A percentile compares a stretch with the other conserved stretches of the same genome.
phyloP scores from a whole-genome alignment of 2,797 vertebrate species.

The Heterohyrax brucei region DNA sequence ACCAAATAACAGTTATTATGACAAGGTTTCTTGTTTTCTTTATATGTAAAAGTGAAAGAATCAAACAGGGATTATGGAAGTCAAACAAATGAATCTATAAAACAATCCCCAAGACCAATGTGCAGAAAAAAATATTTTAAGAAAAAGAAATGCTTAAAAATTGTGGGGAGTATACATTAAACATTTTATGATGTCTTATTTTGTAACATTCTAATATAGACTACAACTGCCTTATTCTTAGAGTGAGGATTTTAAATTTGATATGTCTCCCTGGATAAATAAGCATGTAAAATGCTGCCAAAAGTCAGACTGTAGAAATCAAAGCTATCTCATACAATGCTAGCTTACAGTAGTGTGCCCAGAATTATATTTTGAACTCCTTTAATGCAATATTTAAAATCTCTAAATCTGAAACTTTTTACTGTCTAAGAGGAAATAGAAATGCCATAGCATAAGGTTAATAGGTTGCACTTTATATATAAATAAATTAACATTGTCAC shows the following conservation, averaged over 20 bases:
- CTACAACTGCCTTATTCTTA: conserved; percentile 76
- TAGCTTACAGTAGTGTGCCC: neutral
- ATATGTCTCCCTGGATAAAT: conserved; percentile 63
- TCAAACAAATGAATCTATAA: conserved; percentile 20
- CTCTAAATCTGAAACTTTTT: conserved; percentile 12
- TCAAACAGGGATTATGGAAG: neutral
- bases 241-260: conserved; percentile 67
- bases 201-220: conserved; percentile 72
- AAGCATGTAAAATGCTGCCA: conserved; percentile 70
- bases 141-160: neutral
- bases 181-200: conserved; percentile 54
- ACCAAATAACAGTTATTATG: neutral
- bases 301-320: conserved; percentile 73
- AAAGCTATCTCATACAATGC: conserved; percentile 65
- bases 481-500: neutral
- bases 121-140: neutral
- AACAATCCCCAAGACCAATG: neutral
- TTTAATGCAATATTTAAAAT: conserved; percentile 59
- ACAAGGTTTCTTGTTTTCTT: neutral
- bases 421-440: conserved; percentile 49
- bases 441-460: conserved; percentile 36
- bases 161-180: conserved; percentile 44
- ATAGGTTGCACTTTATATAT: conserved; percentile 24
- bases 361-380: conserved; percentile 31
- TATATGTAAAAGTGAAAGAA: conserved; percentile 8